A percentile compares a stretch with the other conserved stretches of the same genome.
phyloP scores from a whole-genome alignment of 2,888 invertebrate species.

The Siphonodentalium dalli region DNA sequence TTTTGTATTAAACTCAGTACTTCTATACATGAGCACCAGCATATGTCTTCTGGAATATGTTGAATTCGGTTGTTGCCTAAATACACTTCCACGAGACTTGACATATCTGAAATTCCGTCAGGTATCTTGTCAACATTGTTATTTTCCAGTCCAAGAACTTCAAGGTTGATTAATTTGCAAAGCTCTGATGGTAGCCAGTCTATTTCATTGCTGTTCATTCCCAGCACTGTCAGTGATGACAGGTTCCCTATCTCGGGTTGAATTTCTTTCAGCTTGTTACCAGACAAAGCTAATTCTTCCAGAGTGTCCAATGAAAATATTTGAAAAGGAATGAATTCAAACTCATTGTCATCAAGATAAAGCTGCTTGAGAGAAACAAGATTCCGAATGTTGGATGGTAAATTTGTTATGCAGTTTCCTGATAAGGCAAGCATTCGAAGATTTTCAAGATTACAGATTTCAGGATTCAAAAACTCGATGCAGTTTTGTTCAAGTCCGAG shows the following conservation, averaged over 20 bases:
- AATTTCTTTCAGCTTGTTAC: conserved; percentile 47
- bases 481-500: conserved; percentile 54
- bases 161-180: conserved; percentile 37
- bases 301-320: conserved; percentile 50
- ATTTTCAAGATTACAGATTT: conserved; percentile 50
- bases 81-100: conserved; percentile 52
- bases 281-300: conserved; percentile 53
- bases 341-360: conserved; percentile 55
- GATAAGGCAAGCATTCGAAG: conserved; percentile 49
- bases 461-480: conserved; percentile 49
- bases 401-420: conserved; percentile 56
- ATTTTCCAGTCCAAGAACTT: conserved; percentile 51
- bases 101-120: conserved; percentile 47
- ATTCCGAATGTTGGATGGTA: conserved; percentile 56
- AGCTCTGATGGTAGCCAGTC: conserved; percentile 47
- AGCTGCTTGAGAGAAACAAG: conserved; percentile 48
- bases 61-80: conserved; percentile 50
- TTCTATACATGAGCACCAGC: conserved; percentile 48
- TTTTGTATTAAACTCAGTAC: conserved; percentile 54
- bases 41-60: conserved; percentile 52
- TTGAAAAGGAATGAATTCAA: conserved; percentile 59
- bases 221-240: conserved; percentile 44
- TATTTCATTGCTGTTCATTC: conserved; percentile 54
- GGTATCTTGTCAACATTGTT: conserved; percentile 50
- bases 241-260: conserved; percentile 49